These are phyloP conservation scores for Drosophila hamatofila DNA, from an alignment of 2,888 invertebrate genomes.

Conservation along the genomic window DNA sequence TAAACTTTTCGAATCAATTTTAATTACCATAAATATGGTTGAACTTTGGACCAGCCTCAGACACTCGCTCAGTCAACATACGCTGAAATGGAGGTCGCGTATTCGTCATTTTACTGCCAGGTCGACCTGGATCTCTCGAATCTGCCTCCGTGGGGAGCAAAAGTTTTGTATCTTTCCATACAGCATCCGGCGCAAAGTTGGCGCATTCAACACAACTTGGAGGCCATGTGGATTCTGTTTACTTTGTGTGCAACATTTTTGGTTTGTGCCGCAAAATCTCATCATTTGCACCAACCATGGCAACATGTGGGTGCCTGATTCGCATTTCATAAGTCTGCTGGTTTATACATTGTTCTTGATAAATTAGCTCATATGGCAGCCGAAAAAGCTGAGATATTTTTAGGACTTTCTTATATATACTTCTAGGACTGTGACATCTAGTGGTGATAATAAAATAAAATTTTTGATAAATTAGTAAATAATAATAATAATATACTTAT, in stretches of 20 bases:
- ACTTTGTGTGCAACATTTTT: conserved; percentile 42
- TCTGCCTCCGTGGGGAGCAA: conserved; percentile 29
- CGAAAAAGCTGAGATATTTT: conserved; percentile 6
- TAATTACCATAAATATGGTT: conserved; percentile 81
- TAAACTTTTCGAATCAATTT: conserved; percentile 83
- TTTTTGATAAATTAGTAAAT: no score
- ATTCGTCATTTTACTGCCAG: conserved; percentile 59
- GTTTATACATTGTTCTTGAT: conserved; percentile 6
- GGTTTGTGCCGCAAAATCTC: conserved; percentile 26
- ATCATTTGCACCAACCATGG: conserved; percentile 53
- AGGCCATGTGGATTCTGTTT: conserved; percentile 46
- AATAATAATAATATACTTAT: no score
- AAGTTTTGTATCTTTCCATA: conserved; percentile 53
- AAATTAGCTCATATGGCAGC: conserved; percentile 29
- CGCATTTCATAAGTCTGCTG: neutral
- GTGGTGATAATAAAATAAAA: no score
- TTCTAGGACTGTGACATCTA: no score
- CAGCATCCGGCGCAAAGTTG: conserved; percentile 33
- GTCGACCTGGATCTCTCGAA: conserved; percentile 10
- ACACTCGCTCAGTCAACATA: conserved; percentile 43
- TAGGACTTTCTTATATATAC: no score
- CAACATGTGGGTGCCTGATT: conserved; percentile 40
- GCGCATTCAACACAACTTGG: conserved; percentile 29
- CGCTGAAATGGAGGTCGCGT: conserved; percentile 45
- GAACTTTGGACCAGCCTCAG: conserved; percentile 60